Evolutionary conservation across 2,797 vertebrate genomes (phyloP).

Genomic region (Enteromius thamalakanensis): DNA sequence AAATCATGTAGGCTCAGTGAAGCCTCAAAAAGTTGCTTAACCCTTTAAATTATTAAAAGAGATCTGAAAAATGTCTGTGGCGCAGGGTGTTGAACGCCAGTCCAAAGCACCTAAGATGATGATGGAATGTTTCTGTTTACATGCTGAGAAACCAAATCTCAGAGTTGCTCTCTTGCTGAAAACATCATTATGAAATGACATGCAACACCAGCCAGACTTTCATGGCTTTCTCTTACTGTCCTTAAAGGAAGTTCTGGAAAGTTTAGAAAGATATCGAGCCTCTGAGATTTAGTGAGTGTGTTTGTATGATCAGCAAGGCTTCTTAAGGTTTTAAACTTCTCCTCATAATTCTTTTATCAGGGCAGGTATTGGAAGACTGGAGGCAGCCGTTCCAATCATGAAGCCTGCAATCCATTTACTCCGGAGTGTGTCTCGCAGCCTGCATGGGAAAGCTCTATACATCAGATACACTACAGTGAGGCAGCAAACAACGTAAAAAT

Average conservation of each 20-base stretch:
- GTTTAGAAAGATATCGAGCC: background rate
- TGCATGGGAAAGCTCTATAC: background rate
- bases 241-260: background rate
- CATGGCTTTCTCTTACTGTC: background rate
- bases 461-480: slow-evolving; percentile 9
- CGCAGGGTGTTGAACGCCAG: background rate
- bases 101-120: background rate
- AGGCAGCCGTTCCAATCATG: background rate
- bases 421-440: background rate
- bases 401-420: background rate
- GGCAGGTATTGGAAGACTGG: background rate
- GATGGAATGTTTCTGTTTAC: slow-evolving; percentile 18
- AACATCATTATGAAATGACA: slow-evolving; percentile 29
- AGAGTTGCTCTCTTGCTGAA: background rate
- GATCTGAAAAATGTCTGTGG: no score
- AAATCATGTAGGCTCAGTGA: background rate
- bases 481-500: slow-evolving; percentile 29
- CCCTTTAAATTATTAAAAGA: background rate
- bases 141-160: slow-evolving; percentile 6
- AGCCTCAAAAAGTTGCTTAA: background rate
- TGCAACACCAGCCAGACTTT: slow-evolving; percentile 6
- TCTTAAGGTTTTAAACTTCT: slow-evolving; percentile 12
- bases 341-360: slow-evolving; percentile 9
- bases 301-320: slow-evolving; percentile 11
- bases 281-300: background rate